Evolutionary conservation across 2,113 vertebrate species (phyloP), one percentile per base, ranked within the genome.

Genomic region (Ursus arctos): DNA sequence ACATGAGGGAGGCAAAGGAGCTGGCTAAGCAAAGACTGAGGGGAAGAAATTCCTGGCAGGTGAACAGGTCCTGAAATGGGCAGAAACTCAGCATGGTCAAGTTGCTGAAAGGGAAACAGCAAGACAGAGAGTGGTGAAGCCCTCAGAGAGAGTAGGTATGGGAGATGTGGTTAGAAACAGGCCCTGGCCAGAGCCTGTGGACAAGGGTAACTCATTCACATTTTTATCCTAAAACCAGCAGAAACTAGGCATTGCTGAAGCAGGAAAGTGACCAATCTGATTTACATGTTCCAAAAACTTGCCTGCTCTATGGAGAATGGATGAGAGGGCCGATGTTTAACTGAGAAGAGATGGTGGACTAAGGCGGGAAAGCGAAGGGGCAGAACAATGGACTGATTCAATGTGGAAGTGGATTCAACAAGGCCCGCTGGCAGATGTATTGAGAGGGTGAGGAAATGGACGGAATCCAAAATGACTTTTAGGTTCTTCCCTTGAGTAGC

Each of bases 211-310:
- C 76, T 57, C 40, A 74, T 53, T 91, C 33, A 51, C 33, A 72
- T 28, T 77, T 88, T 88, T 53, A 90, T 69, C 76, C 76, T 36
- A 71, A 87, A 8, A 88, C 24, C 55, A 79, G 33, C 8, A 93
- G 67, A 79, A 94, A 94, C 82, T 31, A 0, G 28, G 55, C 16
- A 82, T n/a, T 36, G 88, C 31, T 74, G 72, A 51, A 57, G 47
- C 40, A 61, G 26, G 51, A 55, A 21, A 61, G 9, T 95, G 31
- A 91, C 47, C 0, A 7, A 63, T 86, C 51, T 94, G 83, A 67
- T 85, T 81, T 89, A 53, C 7, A 19, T 93, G 86, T 94, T 93
- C n/a, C 18, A 36, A 82, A 72, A 89, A 69, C 24, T 9, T 40
- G 26, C 22, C 33, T 90, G 53, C 49, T 82, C 9, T 59, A 2